Percentiles rank a stretch among this genome's conserved stretches.
Conservation (phyloP, 2,888 invertebrate species). For the Drosophila antonietae region DNA sequence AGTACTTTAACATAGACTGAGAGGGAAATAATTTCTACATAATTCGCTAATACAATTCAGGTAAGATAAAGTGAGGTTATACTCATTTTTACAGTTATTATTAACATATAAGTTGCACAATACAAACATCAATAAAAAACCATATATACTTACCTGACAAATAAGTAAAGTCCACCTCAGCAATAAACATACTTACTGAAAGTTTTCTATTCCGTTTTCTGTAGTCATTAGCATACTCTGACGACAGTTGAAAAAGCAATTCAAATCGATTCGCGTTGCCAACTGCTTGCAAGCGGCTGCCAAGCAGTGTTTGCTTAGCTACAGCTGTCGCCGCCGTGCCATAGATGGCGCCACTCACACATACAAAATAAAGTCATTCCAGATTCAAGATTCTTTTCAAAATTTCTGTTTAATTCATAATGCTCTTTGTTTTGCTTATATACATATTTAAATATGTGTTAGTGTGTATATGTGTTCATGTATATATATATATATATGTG, state of each 20-base stretch:
- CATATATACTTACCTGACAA: neutral
- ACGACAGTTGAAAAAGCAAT: neutral
- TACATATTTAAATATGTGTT: conserved; percentile 48
- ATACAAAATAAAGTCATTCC: neutral
- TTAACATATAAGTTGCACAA: no score
- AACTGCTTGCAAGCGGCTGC: conserved; percentile 30
- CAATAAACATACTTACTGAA: neutral
- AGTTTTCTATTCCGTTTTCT: neutral
- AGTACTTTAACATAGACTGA: no score
- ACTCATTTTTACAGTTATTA: no score
- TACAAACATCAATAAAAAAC: no score
- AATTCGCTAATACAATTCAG: no score
- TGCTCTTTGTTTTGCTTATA: conserved; percentile 68
- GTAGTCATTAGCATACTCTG: neutral
- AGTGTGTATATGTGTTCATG: conserved; percentile 8
- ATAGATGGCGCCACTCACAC: conserved; percentile 35
- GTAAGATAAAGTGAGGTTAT: no score
- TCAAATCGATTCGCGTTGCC: neutral
- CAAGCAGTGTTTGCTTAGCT: no score
- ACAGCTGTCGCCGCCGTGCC: neutral
- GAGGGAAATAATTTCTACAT: no score
- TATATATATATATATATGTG: neutral
- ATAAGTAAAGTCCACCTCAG: neutral
- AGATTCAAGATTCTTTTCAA: conserved; percentile 55
- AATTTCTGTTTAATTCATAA: conserved; percentile 73